phyloP scores from a whole-genome alignment of 2,797 vertebrate species.

The Neoniphon sammara region DNA sequence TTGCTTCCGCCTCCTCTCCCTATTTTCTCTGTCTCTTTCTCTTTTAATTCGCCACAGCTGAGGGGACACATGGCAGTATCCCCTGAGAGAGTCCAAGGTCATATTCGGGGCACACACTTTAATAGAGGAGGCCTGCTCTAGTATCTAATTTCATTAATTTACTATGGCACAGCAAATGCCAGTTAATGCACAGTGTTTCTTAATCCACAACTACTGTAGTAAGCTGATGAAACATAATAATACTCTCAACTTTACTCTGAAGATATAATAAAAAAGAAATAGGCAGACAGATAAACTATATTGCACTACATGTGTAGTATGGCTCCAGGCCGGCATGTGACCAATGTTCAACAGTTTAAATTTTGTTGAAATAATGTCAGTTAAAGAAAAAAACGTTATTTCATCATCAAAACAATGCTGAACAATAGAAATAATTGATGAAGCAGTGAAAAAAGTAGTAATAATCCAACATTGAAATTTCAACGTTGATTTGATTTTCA shows the following conservation, averaged over 20 bases:
- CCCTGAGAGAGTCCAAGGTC: constrained; percentile 78
- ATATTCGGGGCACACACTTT: constrained; percentile 65
- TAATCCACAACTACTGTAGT: not conserved
- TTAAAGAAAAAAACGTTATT: too few relatives aligned
- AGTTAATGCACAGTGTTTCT: not conserved
- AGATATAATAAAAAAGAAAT: too few relatives aligned
- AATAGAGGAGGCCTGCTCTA: constrained; percentile 42
- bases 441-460: too few relatives aligned
- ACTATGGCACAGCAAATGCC: constrained; percentile 37
- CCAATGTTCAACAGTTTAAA: too few relatives aligned
- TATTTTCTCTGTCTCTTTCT: constrained; percentile 37
- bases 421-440: too few relatives aligned
- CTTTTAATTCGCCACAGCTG: constrained; percentile 81
- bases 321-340: too few relatives aligned
- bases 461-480: too few relatives aligned
- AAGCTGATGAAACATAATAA: not conserved
- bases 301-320: too few relatives aligned
- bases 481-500: too few relatives aligned
- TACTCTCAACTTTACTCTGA: not conserved
- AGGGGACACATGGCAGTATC: constrained; percentile 80
- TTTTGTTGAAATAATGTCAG: too few relatives aligned
- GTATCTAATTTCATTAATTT: constrained; percentile 69
- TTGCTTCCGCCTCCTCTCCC: not conserved
- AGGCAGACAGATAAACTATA: too few relatives aligned
- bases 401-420: too few relatives aligned